Evolutionary conservation across 2,113 vertebrate genomes (phyloP).

Genomic region (Anser cygnoides): DNA sequence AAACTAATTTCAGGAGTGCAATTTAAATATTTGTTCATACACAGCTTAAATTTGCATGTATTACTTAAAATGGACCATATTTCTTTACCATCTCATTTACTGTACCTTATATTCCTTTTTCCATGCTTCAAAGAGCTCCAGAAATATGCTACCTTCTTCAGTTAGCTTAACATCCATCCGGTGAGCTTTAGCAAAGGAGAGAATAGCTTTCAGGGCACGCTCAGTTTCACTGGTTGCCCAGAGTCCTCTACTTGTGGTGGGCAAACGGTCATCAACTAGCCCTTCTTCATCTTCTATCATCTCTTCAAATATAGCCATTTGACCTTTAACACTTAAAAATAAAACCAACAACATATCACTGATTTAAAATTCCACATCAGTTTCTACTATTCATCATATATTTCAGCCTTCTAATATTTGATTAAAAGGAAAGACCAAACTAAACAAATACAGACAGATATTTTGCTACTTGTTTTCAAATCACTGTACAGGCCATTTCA

Average conservation of each 20-base stretch:
- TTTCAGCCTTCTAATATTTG: neutral
- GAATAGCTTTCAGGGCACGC: slow-evolving; percentile 88
- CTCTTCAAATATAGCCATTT: slow-evolving; percentile 97
- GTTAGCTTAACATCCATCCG: slow-evolving; percentile 84
- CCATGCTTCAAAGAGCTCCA: slow-evolving; percentile 97
- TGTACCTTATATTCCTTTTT: slow-evolving; percentile 98
- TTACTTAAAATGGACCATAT: neutral
- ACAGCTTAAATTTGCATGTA: neutral
- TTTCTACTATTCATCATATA: neutral
- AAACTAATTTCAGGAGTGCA: neutral
- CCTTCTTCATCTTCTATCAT: slow-evolving; percentile 99
- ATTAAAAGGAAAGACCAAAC: neutral
- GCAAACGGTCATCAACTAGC: slow-evolving; percentile 91
- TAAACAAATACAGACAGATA: neutral
- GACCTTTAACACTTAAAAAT: slow-evolving; percentile 89
- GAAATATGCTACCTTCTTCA: slow-evolving; percentile 90
- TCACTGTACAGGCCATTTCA: neutral
- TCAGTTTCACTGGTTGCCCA: slow-evolving; percentile 96
- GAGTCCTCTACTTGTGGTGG: slow-evolving; percentile 93
- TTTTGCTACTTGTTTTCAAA: neutral
- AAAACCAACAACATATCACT: neutral
- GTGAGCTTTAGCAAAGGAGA: slow-evolving; percentile 91
- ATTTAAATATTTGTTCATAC: neutral
- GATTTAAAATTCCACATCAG: neutral
- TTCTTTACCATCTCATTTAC: neutral